Base-by-base conservation (phyloP, 1,140 invertebrate genomes). In the Plutomurus gul region DNA sequence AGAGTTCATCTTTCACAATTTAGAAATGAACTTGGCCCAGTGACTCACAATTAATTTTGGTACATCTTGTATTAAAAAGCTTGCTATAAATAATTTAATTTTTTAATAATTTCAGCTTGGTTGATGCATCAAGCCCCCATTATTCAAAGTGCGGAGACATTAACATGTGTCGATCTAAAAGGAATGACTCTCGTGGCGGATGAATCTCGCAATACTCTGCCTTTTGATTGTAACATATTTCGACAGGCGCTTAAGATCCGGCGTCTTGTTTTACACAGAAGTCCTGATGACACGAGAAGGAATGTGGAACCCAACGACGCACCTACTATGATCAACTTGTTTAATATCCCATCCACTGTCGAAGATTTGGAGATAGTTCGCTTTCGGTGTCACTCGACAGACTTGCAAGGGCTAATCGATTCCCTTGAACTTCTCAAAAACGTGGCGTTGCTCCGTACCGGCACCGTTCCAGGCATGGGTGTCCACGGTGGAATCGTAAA, bases 301-400 rank as follows among this genome's bases (percentile, higher is more conserved):
- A 73, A 71, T 51, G 37, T 43, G 8, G 71, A 73, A 25, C 71
- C 43, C 36, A 43, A 73, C 16, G 71, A 47, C 22, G 20, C 71
- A 40, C 71, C 71, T 1, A 73, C 71, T 10, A 78, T 78, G 27
- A 27, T 73, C 39, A 78, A 78, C 18, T 39, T 78, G n/a, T 40
- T 25, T 40, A 72, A 78, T 30, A 78, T 78, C 11, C 65, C 71
- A 1, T 33, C 70, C 6, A 40, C 70, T 0, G 47, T 73, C 3
- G 76, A 78, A 46, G 56, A 70, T 36, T 70, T 78, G 27, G 76
- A 78, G 51, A 78, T 78, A 2, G 47, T 70, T 39, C 37, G 76
- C 18, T 78, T 78, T 22, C 47, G 46, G 11, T 78, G 76, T 47
- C 27, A 37, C 18, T 72, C 76, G 20, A 36, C 46, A 20, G 76